These are phyloP conservation scores for Nasonia oneida DNA, from an alignment of 2,888 invertebrate genomes.

Conservation along the genomic window DNA sequence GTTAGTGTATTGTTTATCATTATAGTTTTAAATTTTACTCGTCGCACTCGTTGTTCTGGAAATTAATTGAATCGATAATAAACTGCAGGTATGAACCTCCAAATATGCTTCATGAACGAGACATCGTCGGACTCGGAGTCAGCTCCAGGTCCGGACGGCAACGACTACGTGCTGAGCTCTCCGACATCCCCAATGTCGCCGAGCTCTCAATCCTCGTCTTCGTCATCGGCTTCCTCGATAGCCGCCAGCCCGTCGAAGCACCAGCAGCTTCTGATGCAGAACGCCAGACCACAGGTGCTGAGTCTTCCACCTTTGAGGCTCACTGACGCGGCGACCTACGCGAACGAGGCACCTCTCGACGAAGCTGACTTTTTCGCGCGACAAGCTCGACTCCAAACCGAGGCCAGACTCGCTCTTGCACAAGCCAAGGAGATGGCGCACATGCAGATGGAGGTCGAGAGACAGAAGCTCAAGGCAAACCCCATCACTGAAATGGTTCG, in stretches of 20 bases:
- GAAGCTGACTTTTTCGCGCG: constrained; percentile 90
- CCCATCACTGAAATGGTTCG: constrained; percentile 94
- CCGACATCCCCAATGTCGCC: background rate
- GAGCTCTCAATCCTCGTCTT: constrained; percentile 26
- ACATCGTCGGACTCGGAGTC: constrained; percentile 92
- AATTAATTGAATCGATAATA: background rate
- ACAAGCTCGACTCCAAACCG: constrained; percentile 91
- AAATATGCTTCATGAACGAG: constrained; percentile 98
- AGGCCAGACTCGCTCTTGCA: constrained; percentile 92
- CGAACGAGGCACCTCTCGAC: constrained; percentile 73
- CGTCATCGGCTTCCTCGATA: constrained; percentile 56
- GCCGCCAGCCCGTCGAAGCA: constrained; percentile 65
- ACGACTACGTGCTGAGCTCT: background rate
- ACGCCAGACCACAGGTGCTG: constrained; percentile 73
- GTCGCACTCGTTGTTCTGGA: background rate
- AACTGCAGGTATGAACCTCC: constrained; percentile 90
- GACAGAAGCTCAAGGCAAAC: constrained; percentile 86
- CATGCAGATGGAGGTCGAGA: constrained; percentile 93
- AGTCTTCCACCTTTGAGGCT: constrained; percentile 72
- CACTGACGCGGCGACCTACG: constrained; percentile 15
- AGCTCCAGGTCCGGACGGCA: constrained; percentile 77
- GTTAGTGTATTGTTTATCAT: constrained; percentile 79
- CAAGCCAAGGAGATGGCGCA: constrained; percentile 96
- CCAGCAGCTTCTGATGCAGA: constrained; percentile 31
- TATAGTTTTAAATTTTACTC: background rate